Evolutionary conservation across 2,888 invertebrate genomes (phyloP).

Genomic region (Seira sanloemensis): DNA sequence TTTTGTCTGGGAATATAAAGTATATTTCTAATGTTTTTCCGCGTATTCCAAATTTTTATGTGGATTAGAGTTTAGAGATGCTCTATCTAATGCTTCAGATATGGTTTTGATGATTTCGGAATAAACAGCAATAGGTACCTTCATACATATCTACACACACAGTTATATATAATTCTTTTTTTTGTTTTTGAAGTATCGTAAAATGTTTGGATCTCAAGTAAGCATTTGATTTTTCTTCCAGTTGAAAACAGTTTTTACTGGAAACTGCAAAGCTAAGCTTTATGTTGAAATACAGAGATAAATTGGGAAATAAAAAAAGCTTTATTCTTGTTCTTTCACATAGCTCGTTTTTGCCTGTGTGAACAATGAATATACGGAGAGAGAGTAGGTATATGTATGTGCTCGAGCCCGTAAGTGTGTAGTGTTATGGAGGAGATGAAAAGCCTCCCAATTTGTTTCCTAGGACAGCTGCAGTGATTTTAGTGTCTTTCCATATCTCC

Average conservation of each 20-base stretch:
- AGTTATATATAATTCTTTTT: no score
- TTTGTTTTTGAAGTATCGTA: no score
- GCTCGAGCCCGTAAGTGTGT: not conserved
- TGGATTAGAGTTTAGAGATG: no score
- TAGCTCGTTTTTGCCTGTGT: not conserved
- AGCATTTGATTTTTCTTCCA: no score
- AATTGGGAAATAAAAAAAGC: conserved; percentile 3
- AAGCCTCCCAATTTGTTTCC: conserved; percentile 56
- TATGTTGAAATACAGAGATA: not conserved
- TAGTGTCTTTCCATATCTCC: conserved; percentile 35
- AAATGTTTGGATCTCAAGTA: no score
- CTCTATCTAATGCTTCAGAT: no score
- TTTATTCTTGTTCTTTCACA: not conserved
- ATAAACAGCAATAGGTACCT: no score
- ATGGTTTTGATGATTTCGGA: no score
- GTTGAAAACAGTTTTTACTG: not conserved
- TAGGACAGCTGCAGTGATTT: conserved; percentile 55
- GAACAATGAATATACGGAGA: not conserved
- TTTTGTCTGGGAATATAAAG: no score
- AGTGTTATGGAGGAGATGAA: conserved; percentile 6
- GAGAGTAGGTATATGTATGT: not conserved
- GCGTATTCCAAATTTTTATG: no score
- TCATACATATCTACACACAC: no score
- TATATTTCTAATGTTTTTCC: no score
- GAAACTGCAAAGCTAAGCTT: conserved; percentile 1